Percentiles rank a stretch among this genome's conserved stretches.
These are phyloP conservation scores for Mellivora capensis DNA, from an alignment of 2,113 vertebrate genomes.

Conservation along the genomic window DNA sequence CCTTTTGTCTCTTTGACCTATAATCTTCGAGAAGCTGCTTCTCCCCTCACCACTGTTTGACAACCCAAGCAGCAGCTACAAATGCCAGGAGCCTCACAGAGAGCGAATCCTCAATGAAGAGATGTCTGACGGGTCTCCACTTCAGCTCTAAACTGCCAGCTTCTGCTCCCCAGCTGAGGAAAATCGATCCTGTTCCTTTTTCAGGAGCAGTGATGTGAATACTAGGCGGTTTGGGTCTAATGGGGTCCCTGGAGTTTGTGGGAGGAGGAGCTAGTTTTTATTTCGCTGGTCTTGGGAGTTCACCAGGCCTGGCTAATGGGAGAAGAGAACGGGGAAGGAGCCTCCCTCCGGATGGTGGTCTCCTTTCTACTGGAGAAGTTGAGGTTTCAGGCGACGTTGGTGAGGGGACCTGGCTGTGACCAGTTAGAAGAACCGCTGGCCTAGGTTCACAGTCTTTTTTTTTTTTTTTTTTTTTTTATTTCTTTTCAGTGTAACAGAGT, in stretches of 20 bases:
- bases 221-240: constrained; percentile 18
- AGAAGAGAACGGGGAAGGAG: background rate
- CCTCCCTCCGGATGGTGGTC: background rate
- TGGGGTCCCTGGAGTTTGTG: constrained; percentile 19
- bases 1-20: constrained; percentile 5
- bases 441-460: background rate
- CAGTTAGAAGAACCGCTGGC: background rate
- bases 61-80: background rate
- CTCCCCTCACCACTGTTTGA: background rate
- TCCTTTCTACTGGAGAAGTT: background rate
- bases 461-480: no score
- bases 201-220: constrained; percentile 7
- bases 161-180: background rate
- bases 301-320: background rate
- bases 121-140: background rate
- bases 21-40: background rate
- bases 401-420: background rate
- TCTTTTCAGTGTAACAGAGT: no score
- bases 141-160: background rate
- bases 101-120: background rate
- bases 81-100: background rate
- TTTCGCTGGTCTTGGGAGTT: background rate
- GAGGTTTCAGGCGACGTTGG: background rate
- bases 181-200: constrained; percentile 14
- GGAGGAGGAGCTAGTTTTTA: background rate